These are phyloP conservation scores for Cnemophilus loriae DNA, from an alignment of 2,113 vertebrate species.

Conservation along the genomic window DNA sequence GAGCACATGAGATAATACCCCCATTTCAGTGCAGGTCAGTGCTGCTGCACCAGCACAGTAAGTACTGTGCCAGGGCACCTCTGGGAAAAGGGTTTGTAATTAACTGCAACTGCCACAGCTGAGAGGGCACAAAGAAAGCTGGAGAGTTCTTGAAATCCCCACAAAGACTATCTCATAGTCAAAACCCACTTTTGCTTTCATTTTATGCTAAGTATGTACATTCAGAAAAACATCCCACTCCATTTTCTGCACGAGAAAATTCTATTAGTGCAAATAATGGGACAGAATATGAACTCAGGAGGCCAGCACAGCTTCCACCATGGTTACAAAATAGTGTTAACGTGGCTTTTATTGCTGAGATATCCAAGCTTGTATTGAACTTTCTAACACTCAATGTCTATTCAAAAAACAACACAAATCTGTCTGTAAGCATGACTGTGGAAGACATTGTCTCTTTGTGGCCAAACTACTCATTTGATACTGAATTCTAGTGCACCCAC, in stretches of 20 bases:
- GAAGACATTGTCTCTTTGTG: background rate
- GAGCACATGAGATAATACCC: background rate
- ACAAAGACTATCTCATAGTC: background rate
- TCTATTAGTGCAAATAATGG: background rate
- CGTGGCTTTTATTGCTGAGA: background rate
- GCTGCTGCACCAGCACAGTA: background rate
- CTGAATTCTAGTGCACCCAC: background rate
- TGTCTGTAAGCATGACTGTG: background rate
- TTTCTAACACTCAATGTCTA: background rate
- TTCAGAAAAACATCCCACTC: background rate
- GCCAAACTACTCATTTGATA: background rate
- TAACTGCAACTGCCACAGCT: background rate
- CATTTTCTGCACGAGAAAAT: background rate
- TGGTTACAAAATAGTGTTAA: background rate
- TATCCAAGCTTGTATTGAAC: background rate
- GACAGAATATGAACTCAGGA: background rate
- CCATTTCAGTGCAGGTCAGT: background rate
- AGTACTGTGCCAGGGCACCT: background rate
- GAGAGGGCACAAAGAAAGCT: conserved; percentile 3
- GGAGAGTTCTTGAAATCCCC: too few relatives aligned
- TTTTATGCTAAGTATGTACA: background rate
- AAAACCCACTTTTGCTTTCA: background rate
- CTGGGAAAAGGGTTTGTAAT: background rate
- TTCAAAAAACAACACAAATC: background rate
- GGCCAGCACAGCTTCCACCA: background rate